Percentiles rank a stretch among this genome's conserved stretches.
Evolutionary conservation across 2,888 invertebrate species (phyloP).

Genomic region (Amphiduros pacificus): DNA sequence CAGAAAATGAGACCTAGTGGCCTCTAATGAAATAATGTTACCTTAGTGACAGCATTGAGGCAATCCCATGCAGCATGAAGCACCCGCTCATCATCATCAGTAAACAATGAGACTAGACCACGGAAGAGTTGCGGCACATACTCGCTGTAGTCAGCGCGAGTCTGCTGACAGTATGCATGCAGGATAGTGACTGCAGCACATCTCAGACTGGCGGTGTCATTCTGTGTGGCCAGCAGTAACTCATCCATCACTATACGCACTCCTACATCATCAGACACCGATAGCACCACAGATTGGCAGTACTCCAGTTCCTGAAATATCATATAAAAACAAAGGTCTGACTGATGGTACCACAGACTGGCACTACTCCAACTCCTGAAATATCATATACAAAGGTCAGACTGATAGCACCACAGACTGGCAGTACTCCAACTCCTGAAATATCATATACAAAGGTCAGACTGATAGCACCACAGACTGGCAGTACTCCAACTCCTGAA

Average conservation of each 20-base stretch:
- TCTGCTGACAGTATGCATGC: constrained; percentile 86
- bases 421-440: constrained; percentile 82
- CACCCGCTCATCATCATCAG: constrained; percentile 78
- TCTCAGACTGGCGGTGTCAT: background rate
- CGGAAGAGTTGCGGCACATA: constrained; percentile 86
- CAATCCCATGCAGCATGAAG: constrained; percentile 89
- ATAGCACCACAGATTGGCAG: constrained; percentile 89
- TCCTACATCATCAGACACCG: constrained; percentile 80
- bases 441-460: too few species aligned
- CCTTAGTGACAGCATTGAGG: constrained; percentile 83
- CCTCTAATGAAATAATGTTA: too few species aligned
- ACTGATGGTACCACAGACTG: constrained; percentile 91
- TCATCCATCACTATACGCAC: constrained; percentile 85
- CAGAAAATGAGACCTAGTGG: too few species aligned
- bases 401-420: constrained; percentile 91
- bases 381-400: too few species aligned
- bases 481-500: constrained; percentile 82
- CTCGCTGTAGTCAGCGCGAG: constrained; percentile 82
- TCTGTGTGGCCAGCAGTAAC: constrained; percentile 69
- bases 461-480: constrained; percentile 91
- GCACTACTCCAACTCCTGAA: constrained; percentile 82
- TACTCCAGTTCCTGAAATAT: constrained; percentile 75
- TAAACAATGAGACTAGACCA: constrained; percentile 83
- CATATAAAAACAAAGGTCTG: too few species aligned
- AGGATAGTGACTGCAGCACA: constrained; percentile 75